Conservation (phyloP, 1,140 invertebrate species). For the Doryteuthis pealeii region DNA sequence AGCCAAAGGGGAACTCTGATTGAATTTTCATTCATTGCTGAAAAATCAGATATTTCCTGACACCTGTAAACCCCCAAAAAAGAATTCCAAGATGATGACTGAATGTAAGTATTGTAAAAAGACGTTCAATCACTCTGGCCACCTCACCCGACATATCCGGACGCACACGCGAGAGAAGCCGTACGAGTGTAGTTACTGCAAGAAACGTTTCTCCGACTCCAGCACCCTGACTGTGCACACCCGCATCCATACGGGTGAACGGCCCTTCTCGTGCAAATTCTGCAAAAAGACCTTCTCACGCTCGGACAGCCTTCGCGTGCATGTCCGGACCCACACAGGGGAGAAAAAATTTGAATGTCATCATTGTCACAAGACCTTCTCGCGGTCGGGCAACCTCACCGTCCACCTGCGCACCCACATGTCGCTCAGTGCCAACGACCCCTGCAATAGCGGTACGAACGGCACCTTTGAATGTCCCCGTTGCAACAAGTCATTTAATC, state of each 20-base stretch:
- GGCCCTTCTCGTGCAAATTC: constrained; percentile 2
- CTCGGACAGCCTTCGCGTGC: neutral
- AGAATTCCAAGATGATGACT: neutral
- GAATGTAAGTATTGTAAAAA: constrained; percentile 11
- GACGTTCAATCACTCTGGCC: neutral
- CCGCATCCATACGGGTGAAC: neutral
- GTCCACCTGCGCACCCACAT: neutral
- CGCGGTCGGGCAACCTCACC: neutral
- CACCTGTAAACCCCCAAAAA: neutral
- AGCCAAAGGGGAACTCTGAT: too few relatives aligned
- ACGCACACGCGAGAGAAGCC: constrained; percentile 5
- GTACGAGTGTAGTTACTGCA: neutral
- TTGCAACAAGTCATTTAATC: neutral
- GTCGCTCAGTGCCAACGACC: neutral
- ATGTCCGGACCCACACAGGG: constrained; percentile 5
- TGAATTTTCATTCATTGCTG: too few relatives aligned
- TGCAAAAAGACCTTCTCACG: constrained; percentile 8
- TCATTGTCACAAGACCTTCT: constrained; percentile 8
- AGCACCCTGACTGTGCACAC: constrained; percentile 1
- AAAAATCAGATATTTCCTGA: too few relatives aligned
- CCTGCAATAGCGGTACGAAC: neutral
- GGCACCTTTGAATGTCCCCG: neutral
- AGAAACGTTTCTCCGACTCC: constrained; percentile 3
- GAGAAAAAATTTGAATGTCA: neutral
- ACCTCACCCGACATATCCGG: neutral